A percentile compares a stretch with the other conserved stretches of the same genome.
These are phyloP conservation scores for Anomalospiza imberbis DNA, from an alignment of 2,797 vertebrate species.

Conservation along the genomic window DNA sequence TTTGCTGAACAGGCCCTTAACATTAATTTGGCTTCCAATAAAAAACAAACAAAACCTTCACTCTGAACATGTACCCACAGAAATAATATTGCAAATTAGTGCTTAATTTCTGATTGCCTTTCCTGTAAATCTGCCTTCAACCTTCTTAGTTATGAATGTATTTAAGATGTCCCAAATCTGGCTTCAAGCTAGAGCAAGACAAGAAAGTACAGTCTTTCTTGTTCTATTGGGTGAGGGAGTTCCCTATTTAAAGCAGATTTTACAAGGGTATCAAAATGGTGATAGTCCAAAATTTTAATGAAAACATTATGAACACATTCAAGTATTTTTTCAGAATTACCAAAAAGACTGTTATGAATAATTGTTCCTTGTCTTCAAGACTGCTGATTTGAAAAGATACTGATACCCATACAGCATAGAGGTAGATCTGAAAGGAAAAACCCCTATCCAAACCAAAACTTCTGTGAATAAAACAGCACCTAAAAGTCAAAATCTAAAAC, in stretches of 20 bases:
- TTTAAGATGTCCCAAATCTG: neutral
- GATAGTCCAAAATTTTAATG: neutral
- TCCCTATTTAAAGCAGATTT: neutral
- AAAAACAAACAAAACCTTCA: neutral
- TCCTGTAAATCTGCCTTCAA: neutral
- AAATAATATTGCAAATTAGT: neutral
- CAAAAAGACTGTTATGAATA: neutral
- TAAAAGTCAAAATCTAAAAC: neutral
- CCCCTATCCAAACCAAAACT: neutral
- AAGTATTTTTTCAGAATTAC: neutral
- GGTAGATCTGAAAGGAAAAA: neutral
- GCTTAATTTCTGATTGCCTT: neutral
- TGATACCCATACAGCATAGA: neutral
- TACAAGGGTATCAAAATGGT: neutral
- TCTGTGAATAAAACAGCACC: neutral
- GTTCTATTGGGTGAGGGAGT: neutral
- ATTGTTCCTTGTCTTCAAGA: neutral
- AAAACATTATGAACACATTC: neutral
- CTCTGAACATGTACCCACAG: neutral
- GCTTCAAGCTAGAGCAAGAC: neutral
- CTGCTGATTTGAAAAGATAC: neutral
- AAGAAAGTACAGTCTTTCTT: neutral
- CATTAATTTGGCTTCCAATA: neutral
- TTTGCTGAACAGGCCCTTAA: neutral
- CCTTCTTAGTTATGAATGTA: neutral